Percentiles rank a stretch among this genome's conserved stretches.
These are phyloP conservation scores for Tyto alba DNA, from an alignment of 2,113 vertebrate species.

Conservation along the genomic window DNA sequence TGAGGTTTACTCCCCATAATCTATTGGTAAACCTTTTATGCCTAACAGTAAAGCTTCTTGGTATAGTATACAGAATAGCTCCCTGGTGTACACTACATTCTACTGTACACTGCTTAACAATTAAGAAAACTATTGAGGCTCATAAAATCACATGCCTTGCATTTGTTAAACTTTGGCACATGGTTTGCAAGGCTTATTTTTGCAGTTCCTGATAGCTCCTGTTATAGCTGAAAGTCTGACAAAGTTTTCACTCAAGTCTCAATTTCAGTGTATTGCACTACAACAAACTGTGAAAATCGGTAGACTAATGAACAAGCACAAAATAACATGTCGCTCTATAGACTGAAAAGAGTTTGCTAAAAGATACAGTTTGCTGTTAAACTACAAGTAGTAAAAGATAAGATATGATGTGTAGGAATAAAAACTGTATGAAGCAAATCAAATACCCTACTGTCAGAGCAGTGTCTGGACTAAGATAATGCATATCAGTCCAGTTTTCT, in stretches of 20 bases:
- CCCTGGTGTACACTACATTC: background rate
- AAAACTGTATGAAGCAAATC: background rate
- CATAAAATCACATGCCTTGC: background rate
- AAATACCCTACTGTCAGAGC: background rate
- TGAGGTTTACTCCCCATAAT: background rate
- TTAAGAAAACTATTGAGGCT: background rate
- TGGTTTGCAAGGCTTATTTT: conserved; percentile 38
- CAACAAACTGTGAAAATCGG: background rate
- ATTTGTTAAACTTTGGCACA: conserved; percentile 36
- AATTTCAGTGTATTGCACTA: conserved; percentile 17
- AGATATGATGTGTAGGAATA: background rate
- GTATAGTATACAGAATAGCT: background rate
- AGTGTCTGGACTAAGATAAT: background rate
- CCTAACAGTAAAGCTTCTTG: background rate
- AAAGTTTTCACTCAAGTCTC: background rate
- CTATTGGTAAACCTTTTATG: background rate
- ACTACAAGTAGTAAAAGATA: background rate
- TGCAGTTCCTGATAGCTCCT: background rate
- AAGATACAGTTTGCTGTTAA: background rate
- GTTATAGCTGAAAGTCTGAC: background rate
- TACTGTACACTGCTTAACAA: background rate
- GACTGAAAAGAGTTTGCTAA: background rate
- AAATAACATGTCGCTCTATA: background rate
- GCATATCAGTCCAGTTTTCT: background rate
- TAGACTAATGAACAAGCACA: background rate